Conservation (phyloP, 2,888 invertebrate species). For the Diogma glabrata region DNA sequence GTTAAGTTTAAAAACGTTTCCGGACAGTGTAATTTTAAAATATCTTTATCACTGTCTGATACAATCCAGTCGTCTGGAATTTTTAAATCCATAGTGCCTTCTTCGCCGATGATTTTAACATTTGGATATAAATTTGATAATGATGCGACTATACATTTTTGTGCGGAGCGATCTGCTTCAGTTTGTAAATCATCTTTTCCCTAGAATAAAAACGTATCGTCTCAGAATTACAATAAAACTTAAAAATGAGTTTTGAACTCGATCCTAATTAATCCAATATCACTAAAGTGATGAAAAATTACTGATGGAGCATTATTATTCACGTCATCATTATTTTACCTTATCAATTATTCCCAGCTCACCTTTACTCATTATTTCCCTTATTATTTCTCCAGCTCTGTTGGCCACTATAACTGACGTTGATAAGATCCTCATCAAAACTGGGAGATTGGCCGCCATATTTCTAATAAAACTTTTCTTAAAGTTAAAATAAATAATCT, state of each 20-base stretch:
- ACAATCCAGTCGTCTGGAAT: slow-evolving; percentile 67
- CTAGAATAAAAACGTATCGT: slow-evolving; percentile 38
- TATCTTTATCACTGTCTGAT: slow-evolving; percentile 54
- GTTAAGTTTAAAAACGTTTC: slow-evolving; percentile 46
- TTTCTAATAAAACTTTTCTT: too few species aligned
- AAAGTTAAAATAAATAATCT: too few species aligned
- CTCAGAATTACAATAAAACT: background rate
- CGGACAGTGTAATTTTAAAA: slow-evolving; percentile 55
- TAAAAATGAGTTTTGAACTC: too few species aligned
- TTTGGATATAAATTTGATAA: slow-evolving; percentile 73
- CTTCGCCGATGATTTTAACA: slow-evolving; percentile 82
- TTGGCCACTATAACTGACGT: slow-evolving; percentile 48
- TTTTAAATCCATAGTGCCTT: slow-evolving; percentile 56
- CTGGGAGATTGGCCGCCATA: slow-evolving; percentile 9
- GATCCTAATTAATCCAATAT: too few species aligned
- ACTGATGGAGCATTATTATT: background rate
- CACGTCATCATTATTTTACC: slow-evolving; percentile 42
- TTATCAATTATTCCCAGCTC: slow-evolving; percentile 88
- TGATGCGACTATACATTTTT: slow-evolving; percentile 84
- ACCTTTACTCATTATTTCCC: slow-evolving; percentile 81
- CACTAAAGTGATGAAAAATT: background rate
- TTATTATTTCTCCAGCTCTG: slow-evolving; percentile 78
- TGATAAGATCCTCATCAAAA: slow-evolving; percentile 32
- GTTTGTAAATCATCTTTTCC: slow-evolving; percentile 93
- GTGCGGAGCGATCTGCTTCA: slow-evolving; percentile 93